Evolutionary conservation across 37 sponge, comb jelly and placozoan species (phyloP), one percentile per base, ranked within the genome.

Genomic region (Geodia barretti): DNA sequence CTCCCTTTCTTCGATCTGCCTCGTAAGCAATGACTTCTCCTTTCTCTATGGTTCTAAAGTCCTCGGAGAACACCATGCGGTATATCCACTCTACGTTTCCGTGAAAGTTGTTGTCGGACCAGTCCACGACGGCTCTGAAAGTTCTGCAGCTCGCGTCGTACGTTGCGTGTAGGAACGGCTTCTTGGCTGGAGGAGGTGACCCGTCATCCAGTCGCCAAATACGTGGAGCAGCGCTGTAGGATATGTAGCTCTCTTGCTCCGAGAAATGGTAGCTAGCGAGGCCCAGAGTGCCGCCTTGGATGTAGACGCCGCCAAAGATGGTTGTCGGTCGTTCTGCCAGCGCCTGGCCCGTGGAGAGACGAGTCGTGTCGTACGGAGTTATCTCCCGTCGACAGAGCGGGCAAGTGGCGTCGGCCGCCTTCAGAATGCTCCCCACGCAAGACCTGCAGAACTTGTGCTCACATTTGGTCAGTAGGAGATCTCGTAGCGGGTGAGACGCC

Each of bases 31-130:
- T 2, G 1, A 75, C 62, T 3, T 75, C 76, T 28, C 76, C 76
- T 58, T 62, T 32, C 34, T 60, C 62, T 32, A 75, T 60, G 17
- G 23, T 31, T 62, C 30, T 60, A 35, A 61, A 75, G 62, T 75
- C 76, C 11, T 59, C 76, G 5, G 76, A 75, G 29, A 75, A 75
- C 32, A 75, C 76, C 21, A 75, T 75, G 17, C 76, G 76, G 32
- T 75, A 75, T 28, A 61, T 26, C 60, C 62, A 75, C 36, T 75
- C 20, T 30, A 62, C 61, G 36, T 33, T 14, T 35, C 76, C 76
- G 2, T 23, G 17, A 21, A 47, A 75, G 36, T 26, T 75, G 36
- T 37, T 39, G 1, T 47, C 33, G 2, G 62, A 30, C 76, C 76
- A 75, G 76, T 75, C 62, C 17, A 75, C 34, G 3, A 59, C 36